phyloP scores from a whole-genome alignment of 1,140 invertebrate species.

The Planococcus citri region DNA sequence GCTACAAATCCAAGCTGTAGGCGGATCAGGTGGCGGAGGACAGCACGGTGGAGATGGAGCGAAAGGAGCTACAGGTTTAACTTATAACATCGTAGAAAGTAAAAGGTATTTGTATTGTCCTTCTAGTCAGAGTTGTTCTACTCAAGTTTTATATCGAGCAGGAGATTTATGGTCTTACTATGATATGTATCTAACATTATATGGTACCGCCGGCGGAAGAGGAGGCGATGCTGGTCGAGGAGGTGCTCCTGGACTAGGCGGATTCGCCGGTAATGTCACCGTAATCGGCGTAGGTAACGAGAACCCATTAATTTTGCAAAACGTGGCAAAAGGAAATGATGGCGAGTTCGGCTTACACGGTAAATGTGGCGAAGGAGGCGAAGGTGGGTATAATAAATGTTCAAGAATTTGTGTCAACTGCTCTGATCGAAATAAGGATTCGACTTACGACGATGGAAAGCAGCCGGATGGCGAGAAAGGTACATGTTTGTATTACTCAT shows the following conservation, averaged over 20 bases:
- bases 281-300: background rate
- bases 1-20: background rate
- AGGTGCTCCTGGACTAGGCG: slow-evolving; percentile 20
- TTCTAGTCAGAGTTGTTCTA: too few relatives aligned
- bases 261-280: background rate
- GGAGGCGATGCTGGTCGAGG: slow-evolving; percentile 15
- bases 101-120: too few relatives aligned
- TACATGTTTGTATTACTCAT: background rate
- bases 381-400: too few relatives aligned
- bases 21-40: background rate
- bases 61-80: too few relatives aligned
- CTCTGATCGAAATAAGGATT: background rate
- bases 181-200: too few relatives aligned
- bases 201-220: background rate
- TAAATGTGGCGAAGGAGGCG: background rate
- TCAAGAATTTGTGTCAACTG: too few relatives aligned
- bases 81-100: too few relatives aligned
- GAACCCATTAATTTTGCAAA: background rate
- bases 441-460: too few relatives aligned
- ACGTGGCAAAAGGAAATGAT: background rate
- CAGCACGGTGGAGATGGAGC: slow-evolving; percentile 16
- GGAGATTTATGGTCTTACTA: too few relatives aligned
- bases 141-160: too few relatives aligned
- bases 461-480: too few relatives aligned
- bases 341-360: background rate